Percentiles rank a stretch among this genome's conserved stretches.
Evolutionary conservation across 2,888 invertebrate genomes (phyloP).

Genomic region (Anagyrus pseudococci): DNA sequence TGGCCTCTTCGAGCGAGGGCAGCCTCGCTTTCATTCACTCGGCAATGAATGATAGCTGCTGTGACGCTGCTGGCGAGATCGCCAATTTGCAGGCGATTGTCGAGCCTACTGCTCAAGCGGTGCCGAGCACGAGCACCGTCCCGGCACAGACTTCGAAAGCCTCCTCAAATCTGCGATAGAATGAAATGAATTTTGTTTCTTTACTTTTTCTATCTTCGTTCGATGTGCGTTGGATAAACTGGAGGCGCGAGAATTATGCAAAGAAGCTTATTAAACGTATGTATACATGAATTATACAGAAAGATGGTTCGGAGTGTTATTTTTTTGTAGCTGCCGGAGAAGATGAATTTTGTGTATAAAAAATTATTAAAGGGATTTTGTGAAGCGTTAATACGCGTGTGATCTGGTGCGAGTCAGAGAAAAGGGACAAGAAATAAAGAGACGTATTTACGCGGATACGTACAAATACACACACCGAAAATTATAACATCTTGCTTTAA

Average conservation of each 20-base stretch:
- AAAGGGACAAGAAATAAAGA: background rate
- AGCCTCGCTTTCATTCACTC: slow-evolving; percentile 60
- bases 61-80: slow-evolving; percentile 65
- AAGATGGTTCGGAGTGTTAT: background rate
- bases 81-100: slow-evolving; percentile 69
- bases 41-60: slow-evolving; percentile 59
- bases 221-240: background rate
- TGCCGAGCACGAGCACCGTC: background rate
- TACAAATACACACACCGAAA: slow-evolving; percentile 9
- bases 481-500: too few species aligned
- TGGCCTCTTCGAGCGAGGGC: slow-evolving; percentile 68
- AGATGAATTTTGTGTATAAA: slow-evolving; percentile 12
- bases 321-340: slow-evolving; percentile 3
- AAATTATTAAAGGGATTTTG: background rate
- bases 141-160: background rate
- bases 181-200: background rate
- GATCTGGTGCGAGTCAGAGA: background rate
- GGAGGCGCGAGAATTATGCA: background rate
- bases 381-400: background rate
- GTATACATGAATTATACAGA: background rate
- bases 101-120: slow-evolving; percentile 44
- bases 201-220: background rate
- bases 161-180: background rate
- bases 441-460: slow-evolving; percentile 5
- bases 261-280: too few species aligned